Base-by-base conservation (phyloP, 2,113 vertebrate genomes). In the human (Homo sapiens) region DNA sequence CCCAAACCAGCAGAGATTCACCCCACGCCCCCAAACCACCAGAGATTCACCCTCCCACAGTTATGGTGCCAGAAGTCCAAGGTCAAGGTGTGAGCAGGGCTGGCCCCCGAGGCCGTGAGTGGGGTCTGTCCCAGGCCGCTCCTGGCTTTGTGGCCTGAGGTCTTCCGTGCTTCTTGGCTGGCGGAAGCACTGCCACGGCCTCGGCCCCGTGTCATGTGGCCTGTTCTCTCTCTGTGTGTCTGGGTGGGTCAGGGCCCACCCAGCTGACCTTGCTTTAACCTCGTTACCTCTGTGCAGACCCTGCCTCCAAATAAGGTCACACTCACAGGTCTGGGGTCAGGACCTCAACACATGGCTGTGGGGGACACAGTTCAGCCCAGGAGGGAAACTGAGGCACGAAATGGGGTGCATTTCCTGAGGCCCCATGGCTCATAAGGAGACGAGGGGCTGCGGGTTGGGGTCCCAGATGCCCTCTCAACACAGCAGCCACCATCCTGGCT, bases 181-280 rank as follows among this genome's bases (percentile, higher is more conserved):
- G 23, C 12, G 1, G 48, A 18, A 38, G 9, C 6, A 0, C 52
- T 25, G 1, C 48, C 35, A 6, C 2, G 0, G 2, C 8, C 23
- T 43, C 25, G 3, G 48, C 61, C 27, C 61, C 12, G 12, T 30
- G 61, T 64, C 61, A 0, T 30, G 61, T 64, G 61, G 61, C 4
- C 59, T 27, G 13, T 3, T 7, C 32, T 68, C 32, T 3, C 32
- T 68, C 6, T 64, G 11, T 64, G 25, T 43, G 25, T 82, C 64
- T 27, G 30, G 4, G 9, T 27, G 11, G 73, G 1, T 38, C 35
- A 3, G 70, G 52, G 45, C 32, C 55, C 88, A 5, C 32, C 57
- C 25, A 0, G 0, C 17, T 14, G 25, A 30, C 75, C 75, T 38
- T 17, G 0, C 7, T 8, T 20, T 2, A 20, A 12, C 35, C 30